Evolutionary conservation across 2,888 invertebrate species (phyloP).

Genomic region (Unio pictorum): DNA sequence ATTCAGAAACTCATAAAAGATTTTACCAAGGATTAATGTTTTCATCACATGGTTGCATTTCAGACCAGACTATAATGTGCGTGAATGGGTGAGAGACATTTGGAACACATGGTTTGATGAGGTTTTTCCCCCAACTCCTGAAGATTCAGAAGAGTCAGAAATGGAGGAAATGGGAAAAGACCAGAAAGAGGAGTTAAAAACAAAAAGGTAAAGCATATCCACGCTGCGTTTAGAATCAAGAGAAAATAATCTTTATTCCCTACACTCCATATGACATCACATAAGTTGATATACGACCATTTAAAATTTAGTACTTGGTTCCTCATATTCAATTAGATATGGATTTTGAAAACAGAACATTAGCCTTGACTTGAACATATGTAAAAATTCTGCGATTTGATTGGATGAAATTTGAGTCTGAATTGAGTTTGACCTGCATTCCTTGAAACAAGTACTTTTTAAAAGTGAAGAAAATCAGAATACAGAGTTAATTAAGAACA

Average conservation of each 20-base stretch:
- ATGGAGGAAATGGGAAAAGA: slow-evolving; percentile 40
- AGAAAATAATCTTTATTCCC: not conserved
- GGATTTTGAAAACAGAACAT: too few relatives aligned
- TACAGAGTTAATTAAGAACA: too few relatives aligned
- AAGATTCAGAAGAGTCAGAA: slow-evolving; percentile 57
- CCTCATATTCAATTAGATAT: too few relatives aligned
- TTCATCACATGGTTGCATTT: not conserved
- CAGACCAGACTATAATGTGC: slow-evolving; percentile 46
- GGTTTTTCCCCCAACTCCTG: slow-evolving; percentile 66
- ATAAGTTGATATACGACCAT: too few relatives aligned
- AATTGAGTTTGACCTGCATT: too few relatives aligned
- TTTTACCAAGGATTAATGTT: not conserved
- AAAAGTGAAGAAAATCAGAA: too few relatives aligned
- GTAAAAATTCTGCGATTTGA: too few relatives aligned
- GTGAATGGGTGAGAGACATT: slow-evolving; percentile 68
- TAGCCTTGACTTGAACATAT: too few relatives aligned
- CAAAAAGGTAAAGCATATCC: slow-evolving; percentile 27
- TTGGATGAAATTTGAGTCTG: too few relatives aligned
- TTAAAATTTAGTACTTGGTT: too few relatives aligned
- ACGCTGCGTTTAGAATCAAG: not conserved
- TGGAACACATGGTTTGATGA: slow-evolving; percentile 72
- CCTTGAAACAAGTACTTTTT: too few relatives aligned
- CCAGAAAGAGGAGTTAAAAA: slow-evolving; percentile 33
- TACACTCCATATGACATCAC: not conserved
- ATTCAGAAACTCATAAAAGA: not conserved